Evolutionary conservation across 2,113 vertebrate species (phyloP).

Genomic region (Dipodomys stephensi): DNA sequence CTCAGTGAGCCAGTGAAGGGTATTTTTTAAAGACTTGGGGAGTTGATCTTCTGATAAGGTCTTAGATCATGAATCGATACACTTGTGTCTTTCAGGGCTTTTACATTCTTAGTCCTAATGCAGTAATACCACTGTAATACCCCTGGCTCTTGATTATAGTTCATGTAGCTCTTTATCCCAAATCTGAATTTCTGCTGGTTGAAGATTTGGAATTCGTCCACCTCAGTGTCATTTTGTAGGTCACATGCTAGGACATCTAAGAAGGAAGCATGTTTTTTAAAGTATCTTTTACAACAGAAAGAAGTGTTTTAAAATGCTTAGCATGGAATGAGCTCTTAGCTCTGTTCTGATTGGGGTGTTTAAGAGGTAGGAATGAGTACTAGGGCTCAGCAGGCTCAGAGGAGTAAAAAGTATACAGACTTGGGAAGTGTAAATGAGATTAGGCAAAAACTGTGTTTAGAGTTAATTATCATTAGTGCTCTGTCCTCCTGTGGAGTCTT

Average conservation of each 20-base stretch:
- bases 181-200: background rate
- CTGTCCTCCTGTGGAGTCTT: background rate
- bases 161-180: background rate
- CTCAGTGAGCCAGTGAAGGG: no score
- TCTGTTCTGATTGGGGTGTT: background rate
- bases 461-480: background rate
- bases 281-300: accelerated
- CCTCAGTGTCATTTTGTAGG: background rate
- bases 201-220: background rate
- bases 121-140: no score
- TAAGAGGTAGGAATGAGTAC: background rate
- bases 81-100: background rate
- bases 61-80: background rate
- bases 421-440: background rate
- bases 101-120: background rate
- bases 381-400: background rate
- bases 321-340: background rate
- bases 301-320: background rate
- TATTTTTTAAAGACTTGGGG: accelerated
- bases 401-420: no score
- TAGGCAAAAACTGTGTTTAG: accelerated
- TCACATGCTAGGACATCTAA: background rate
- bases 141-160: background rate
- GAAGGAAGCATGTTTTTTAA: background rate
- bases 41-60: background rate